Evolutionary conservation across 1,140 invertebrate species (phyloP), one percentile per base, ranked within the genome.

Genomic region (Schlechtendalia chinensis): DNA sequence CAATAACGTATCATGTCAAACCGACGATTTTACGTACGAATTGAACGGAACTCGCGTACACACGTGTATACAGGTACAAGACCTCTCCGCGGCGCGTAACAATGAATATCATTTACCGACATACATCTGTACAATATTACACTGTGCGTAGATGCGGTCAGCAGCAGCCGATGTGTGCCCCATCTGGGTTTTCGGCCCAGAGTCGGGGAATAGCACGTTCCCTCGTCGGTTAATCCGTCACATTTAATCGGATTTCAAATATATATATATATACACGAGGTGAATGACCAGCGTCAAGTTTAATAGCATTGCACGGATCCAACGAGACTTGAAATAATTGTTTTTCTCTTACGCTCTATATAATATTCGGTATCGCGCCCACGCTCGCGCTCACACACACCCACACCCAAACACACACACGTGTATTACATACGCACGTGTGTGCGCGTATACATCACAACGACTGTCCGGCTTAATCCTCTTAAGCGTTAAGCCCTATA

Each of bases 211-310:
- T 39, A 72, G 47, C 24, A 54, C 27, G 69, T 54, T 69, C 14
- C 50, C 69, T 29, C 12, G 24, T 50, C 14, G 65, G 65, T 69
- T 50, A 69, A 69, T 69, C 65, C 47, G 65, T 69, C 47, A 29
- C 50, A 27, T 63, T 45, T 79, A 79, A 79, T 79, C 56, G 58
- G 75, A 79, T 79, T 79, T 50, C 58, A 27, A 47, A 50, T 61
- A 47, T 39, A 24, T 63, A 2, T 32, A 29, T 3, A 39, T 17
- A 54, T 17, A 29, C 22, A 77, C 19, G 11, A 17, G 27, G 17
- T 17, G 22, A 79, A 47, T 79, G 75, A 50, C 39, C 39, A 79
- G 75, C 19, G 45, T 47, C 39, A 29, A 19, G 39, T 63, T 59
- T 63, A 63, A 63, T 63, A 47, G 22, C n/a, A n/a, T n/a, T 22